Percentiles rank a stretch among this genome's conserved stretches.
Evolutionary conservation across 2,797 vertebrate species (phyloP).

Genomic region (Alectoris magna): DNA sequence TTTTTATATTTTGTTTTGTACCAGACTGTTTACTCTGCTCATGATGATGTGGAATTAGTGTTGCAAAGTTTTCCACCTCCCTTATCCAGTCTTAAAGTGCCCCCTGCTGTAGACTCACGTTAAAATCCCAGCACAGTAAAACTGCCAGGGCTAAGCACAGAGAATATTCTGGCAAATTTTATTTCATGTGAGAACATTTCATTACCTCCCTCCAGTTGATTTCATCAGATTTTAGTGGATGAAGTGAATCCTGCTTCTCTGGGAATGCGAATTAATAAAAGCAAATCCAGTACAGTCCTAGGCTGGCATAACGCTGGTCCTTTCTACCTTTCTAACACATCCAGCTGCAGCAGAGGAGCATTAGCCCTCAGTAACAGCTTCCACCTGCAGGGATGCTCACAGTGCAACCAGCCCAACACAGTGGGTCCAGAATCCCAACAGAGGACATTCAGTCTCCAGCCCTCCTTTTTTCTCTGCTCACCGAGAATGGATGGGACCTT

Average conservation of each 20-base stretch:
- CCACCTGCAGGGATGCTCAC: accelerated
- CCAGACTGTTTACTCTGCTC: conserved; percentile 78
- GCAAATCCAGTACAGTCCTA: background rate
- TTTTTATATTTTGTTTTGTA: conserved; percentile 82
- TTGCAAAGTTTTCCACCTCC: background rate
- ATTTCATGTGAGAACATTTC: background rate
- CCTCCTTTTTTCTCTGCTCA: background rate
- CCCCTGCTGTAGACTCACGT: conserved; percentile 65
- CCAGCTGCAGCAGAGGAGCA: background rate
- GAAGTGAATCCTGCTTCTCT: background rate
- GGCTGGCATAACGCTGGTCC: background rate
- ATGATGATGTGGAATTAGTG: conserved; percentile 64
- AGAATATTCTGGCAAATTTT: background rate
- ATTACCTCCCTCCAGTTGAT: background rate
- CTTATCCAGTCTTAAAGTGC: conserved; percentile 76
- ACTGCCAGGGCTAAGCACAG: background rate
- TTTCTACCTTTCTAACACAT: background rate
- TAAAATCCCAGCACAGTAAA: background rate
- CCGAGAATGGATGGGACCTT: background rate
- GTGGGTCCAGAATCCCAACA: accelerated
- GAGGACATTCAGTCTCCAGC: background rate
- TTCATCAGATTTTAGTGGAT: background rate
- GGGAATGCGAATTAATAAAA: background rate
- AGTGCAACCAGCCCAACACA: accelerated
- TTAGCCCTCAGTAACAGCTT: background rate